Evolutionary conservation across 2,113 vertebrate genomes (phyloP).

Genomic region (Anser brachyrhynchus): DNA sequence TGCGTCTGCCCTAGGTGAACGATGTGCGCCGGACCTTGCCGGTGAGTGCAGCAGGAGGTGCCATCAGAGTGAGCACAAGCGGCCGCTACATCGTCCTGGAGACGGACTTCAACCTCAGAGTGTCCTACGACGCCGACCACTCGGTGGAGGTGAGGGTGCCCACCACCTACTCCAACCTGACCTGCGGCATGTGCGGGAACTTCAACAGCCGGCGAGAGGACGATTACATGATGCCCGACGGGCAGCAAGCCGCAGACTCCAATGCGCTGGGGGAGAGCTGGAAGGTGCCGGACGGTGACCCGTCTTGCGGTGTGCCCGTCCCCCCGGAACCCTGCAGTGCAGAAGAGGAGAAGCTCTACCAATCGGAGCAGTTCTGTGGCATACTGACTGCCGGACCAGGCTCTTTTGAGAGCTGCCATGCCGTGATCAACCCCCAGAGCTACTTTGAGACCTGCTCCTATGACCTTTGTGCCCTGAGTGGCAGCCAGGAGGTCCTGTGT

Average conservation of each 20-base stretch:
- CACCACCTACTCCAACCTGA: conserved; percentile 67
- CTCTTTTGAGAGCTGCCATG: conserved; percentile 77
- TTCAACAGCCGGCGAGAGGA: conserved; percentile 69
- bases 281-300: conserved; percentile 40
- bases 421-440: conserved; percentile 67
- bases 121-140: too few species aligned
- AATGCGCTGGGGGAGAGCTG: conserved; percentile 75
- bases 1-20: too few species aligned
- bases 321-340: conserved; percentile 68
- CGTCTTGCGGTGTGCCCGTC: conserved; percentile 69
- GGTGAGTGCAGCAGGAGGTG: too few species aligned
- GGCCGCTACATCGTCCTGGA: too few species aligned
- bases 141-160: too few species aligned
- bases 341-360: conserved; percentile 59
- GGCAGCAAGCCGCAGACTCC: conserved; percentile 44
- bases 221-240: conserved; percentile 73
- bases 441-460: conserved; percentile 80
- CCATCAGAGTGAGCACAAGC: too few species aligned
- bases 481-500: conserved; percentile 73
- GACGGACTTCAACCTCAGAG: too few species aligned
- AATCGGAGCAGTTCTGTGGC: conserved; percentile 77
- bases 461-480: conserved; percentile 74
- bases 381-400: conserved; percentile 70
- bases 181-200: conserved; percentile 75
- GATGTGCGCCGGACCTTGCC: too few species aligned